Evolutionary conservation across 2,888 invertebrate species (phyloP).

Genomic region (Scelioninae gen. 1): DNA sequence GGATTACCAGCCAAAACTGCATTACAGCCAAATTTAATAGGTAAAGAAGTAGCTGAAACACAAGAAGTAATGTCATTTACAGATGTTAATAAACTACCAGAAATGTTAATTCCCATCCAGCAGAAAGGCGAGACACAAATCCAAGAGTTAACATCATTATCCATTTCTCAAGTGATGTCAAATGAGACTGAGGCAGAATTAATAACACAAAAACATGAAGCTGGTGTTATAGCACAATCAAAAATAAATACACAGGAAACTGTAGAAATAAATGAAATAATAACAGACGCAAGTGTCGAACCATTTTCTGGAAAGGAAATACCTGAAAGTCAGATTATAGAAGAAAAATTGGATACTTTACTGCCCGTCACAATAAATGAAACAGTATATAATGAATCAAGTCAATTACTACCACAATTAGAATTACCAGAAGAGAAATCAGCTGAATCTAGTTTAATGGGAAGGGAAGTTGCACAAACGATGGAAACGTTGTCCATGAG

Average conservation of each 20-base stretch:
- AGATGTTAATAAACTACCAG: slow-evolving; percentile 71
- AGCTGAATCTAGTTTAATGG: slow-evolving; percentile 81
- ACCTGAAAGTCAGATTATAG: slow-evolving; percentile 75
- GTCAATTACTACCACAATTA: slow-evolving; percentile 66
- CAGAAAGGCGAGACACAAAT: slow-evolving; percentile 71
- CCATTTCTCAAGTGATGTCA: slow-evolving; percentile 75
- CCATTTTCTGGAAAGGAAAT: slow-evolving; percentile 74
- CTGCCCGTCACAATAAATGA: slow-evolving; percentile 76
- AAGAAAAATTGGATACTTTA: slow-evolving; percentile 76
- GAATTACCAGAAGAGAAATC: slow-evolving; percentile 78
- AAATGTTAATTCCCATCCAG: slow-evolving; percentile 60
- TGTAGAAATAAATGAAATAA: slow-evolving; percentile 76
- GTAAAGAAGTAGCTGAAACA: slow-evolving; percentile 79
- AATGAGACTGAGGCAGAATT: slow-evolving; percentile 73
- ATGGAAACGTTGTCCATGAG: slow-evolving; percentile 75
- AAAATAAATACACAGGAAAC: slow-evolving; percentile 80
- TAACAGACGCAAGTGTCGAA: slow-evolving; percentile 73
- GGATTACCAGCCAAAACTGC: slow-evolving; percentile 79
- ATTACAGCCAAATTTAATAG: slow-evolving; percentile 79
- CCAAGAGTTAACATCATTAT: slow-evolving; percentile 74
- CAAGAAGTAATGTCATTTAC: slow-evolving; percentile 76
- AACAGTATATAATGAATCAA: slow-evolving; percentile 74
- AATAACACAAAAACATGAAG: slow-evolving; percentile 75
- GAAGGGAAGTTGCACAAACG: slow-evolving; percentile 80
- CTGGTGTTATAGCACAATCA: slow-evolving; percentile 80